Base-by-base conservation (phyloP, 2,888 invertebrate genomes). In the Plebejus anna region DNA sequence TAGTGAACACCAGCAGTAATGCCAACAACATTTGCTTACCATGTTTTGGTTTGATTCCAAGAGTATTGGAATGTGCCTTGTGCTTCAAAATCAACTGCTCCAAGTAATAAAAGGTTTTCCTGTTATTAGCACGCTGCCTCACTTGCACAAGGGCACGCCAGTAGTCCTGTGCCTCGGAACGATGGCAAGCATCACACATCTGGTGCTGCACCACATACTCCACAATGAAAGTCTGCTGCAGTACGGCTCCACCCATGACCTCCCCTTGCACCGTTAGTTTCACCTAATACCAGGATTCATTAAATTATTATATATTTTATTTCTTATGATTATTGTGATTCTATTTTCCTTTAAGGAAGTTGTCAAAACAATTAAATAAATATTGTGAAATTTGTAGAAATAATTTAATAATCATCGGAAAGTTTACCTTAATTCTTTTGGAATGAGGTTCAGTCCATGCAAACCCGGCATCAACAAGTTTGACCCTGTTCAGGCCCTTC, bases 391-490 rank as follows among this genome's bases (percentile, higher is more conserved):
- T 13, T 16, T 32, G 42, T 47, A 70, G 32, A 13, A n/a, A 70
- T 76, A 4, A 5, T 32, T 22, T 11, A 11, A 51, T 38, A 38
- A 55, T 5, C 28, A 61, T 75, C 3, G 16, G 7, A 75, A 70
- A 55, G 70, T 77, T 77, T 79, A 98, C 97, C 94, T 99, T 99
- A 76, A 99, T 96, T 81, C 99, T 95, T 90, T 98, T 99, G 0
- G 99, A 99, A 94, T 99, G 99, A 59, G 99, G 98, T 87, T 99
- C 99, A 11, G 99, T 99, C 99, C 99, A 99, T 4, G 99, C 96
- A 94, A 99, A 99, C 0, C 97, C 96, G 66, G 99, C 99, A 95
- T 99, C 99, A 76, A 99, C 95, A 22, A 99, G 94, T 85, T 98
- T 97, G 0, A 99, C 97, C 86, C 97, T 96, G 84, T 96, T 97